phyloP scores from a whole-genome alignment of 2,888 invertebrate genomes.

The Agrochola lota region DNA sequence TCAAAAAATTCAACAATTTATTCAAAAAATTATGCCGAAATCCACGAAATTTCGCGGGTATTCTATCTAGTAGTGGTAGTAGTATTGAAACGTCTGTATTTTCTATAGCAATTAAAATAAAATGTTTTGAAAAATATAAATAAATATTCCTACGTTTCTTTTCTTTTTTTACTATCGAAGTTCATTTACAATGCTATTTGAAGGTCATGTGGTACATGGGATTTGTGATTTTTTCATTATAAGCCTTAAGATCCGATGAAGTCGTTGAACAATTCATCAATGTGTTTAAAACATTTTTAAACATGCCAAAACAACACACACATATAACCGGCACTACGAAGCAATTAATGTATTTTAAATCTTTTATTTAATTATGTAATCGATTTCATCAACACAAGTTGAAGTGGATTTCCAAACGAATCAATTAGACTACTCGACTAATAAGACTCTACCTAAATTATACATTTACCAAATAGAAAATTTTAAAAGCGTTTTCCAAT shows the following conservation, averaged over 20 bases:
- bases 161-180: no score
- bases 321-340: background rate
- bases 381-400: background rate
- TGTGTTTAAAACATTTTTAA: background rate
- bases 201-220: no score
- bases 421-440: background rate
- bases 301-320: background rate
- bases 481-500: background rate
- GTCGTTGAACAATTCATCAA: background rate
- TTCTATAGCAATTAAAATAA: no score
- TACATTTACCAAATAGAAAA: background rate
- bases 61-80: no score
- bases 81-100: no score
- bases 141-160: no score
- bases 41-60: no score
- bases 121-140: no score
- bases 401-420: background rate
- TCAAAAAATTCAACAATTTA: no score
- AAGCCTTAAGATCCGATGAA: background rate
- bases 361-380: background rate
- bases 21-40: no score
- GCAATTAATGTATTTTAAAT: background rate
- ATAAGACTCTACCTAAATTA: background rate
- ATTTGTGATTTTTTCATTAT: background rate
- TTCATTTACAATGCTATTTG: background rate